Evolutionary conservation across 1,140 invertebrate genomes (phyloP).

Genomic region (Drosophila santomea): DNA sequence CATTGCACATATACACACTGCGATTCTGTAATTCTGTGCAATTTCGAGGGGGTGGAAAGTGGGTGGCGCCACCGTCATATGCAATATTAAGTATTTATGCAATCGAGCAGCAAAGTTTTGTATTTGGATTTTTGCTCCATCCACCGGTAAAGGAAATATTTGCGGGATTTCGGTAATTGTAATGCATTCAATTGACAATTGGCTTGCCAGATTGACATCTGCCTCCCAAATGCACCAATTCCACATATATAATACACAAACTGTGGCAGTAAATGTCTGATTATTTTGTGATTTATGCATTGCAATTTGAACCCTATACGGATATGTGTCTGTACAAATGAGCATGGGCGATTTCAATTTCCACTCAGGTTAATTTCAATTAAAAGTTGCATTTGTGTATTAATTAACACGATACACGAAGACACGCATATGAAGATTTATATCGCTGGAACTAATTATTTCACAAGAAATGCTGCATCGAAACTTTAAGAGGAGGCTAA

Average conservation of each 20-base stretch:
- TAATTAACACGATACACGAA: constrained; percentile 57
- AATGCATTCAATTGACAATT: constrained; percentile 76
- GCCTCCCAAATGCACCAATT: constrained; percentile 3
- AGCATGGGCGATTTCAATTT: constrained; percentile 44
- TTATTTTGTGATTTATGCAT: constrained; percentile 80
- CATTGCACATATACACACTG: constrained; percentile 70
- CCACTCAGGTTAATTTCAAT: constrained; percentile 75
- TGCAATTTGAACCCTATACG: constrained; percentile 65
- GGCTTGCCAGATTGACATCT: constrained; percentile 76
- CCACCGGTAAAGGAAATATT: constrained; percentile 66
- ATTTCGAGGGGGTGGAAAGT: constrained; percentile 29
- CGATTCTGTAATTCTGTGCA: constrained; percentile 77
- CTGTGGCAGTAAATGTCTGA: constrained; percentile 60
- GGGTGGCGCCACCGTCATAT: constrained; percentile 22
- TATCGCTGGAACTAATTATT: constrained; percentile 25
- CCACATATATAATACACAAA: constrained; percentile 13
- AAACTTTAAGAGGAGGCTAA: neutral
- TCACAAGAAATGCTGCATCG: constrained; percentile 12
- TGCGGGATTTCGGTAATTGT: constrained; percentile 72
- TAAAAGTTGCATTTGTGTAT: constrained; percentile 60
- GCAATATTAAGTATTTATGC: constrained; percentile 77
- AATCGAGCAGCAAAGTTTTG: constrained; percentile 48
- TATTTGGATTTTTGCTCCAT: constrained; percentile 27
- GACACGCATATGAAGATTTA: neutral
- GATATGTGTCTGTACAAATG: constrained; percentile 61